Base-by-base conservation (phyloP, 2,113 vertebrate species). In the Cyphomyrus discorhynchus region DNA sequence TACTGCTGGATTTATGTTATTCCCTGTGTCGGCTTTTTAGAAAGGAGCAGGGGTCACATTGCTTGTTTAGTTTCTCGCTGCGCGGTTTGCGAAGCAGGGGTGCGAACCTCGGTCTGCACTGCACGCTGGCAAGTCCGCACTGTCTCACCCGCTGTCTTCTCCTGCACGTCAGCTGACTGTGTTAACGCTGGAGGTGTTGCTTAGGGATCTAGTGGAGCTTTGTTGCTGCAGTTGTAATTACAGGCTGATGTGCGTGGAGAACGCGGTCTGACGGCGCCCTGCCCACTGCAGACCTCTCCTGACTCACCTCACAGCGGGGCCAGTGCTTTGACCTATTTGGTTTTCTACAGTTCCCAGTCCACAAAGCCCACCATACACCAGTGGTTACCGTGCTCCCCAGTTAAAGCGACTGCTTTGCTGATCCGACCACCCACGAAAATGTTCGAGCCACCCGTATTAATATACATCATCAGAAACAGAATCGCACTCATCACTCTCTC, bases 1-100 rank as follows among this genome's bases (percentile, higher is more conserved):
- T 31, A 90, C 91, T 90, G 91, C 89, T 89, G 92, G 91, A 91
- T 93, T 58, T 91, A 91, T 92, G 93, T 93, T 92, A 94, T 93
- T 94, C 94, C 92, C 91, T 89, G 87, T 91, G 91, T 91, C 91
- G 91, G 91, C 91, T 66, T 49, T 91, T 58, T 86, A 70, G 70
- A 9, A 87, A 88, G 88, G 90, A 91, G 91, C 93, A 91, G 90
- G 58, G 91, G 92, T 94, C 93, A 92, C 10, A 21, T 84, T 88
- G 50, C 83, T 85, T 90, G 91, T 90, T 92, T 85, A 90, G 89
- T 91, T 50, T 39, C 82, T 91, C 87, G 24, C 90, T 91, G 91
- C 88, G 85, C 89, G 82, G 56, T 88, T 89, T 89, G 89, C 90
- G 87, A 88, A 91, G 91, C 89, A 83, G 56, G 62, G 49, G 56